phyloP scores from a whole-genome alignment of 2,113 vertebrate species.

The Crotalus horridus region DNA sequence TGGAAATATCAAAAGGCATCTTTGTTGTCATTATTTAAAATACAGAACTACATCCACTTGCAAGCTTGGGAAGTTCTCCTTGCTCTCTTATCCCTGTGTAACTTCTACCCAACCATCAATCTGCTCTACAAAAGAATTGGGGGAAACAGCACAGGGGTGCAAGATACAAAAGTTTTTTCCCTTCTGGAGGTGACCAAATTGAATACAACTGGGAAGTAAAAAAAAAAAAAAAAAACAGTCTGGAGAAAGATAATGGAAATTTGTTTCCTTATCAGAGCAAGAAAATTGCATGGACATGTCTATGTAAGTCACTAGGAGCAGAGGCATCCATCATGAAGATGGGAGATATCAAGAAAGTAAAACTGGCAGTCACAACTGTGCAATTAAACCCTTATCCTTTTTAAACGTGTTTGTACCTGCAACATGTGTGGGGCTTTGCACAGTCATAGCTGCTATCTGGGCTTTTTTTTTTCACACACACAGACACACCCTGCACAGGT shows the following conservation, averaged over 20 bases:
- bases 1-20: not conserved
- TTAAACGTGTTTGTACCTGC: not conserved
- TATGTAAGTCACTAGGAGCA: not conserved
- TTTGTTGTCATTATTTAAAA: not conserved
- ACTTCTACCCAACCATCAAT: not conserved
- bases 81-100: not conserved
- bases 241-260: not conserved
- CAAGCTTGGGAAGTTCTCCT: not conserved
- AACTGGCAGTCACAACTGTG: not conserved
- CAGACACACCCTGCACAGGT: not conserved
- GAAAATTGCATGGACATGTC: not conserved
- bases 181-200: not conserved
- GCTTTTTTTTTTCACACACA: not conserved
- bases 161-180: not conserved
- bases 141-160: not conserved
- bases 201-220: not conserved
- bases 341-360: not conserved
- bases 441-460: not conserved
- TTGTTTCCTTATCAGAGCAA: not conserved
- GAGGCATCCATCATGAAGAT: not conserved
- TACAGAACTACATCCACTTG: not conserved
- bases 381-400: not conserved
- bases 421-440: not conserved
- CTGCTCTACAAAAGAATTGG: not conserved
- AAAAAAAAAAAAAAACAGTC: not conserved